These are phyloP conservation scores for Phyllostomus discolor DNA, from an alignment of 2,113 vertebrate genomes.

Conservation along the genomic window DNA sequence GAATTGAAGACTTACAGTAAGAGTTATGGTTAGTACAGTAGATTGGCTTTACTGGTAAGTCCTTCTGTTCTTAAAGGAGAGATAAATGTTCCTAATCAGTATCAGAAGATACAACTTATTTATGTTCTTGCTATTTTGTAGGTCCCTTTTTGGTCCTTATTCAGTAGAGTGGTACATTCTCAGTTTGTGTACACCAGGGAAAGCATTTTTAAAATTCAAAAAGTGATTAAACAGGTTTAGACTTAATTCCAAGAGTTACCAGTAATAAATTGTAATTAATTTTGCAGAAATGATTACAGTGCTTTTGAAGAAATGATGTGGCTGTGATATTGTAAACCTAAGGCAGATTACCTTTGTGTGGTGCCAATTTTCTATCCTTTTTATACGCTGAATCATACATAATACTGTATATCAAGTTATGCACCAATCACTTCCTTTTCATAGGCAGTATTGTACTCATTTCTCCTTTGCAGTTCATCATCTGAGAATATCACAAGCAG, in stretches of 20 bases:
- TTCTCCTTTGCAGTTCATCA: conserved; percentile 6
- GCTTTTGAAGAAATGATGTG: conserved; percentile 55
- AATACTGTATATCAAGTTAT: conserved; percentile 18
- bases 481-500: conserved; percentile 8
- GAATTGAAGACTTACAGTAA: conserved; percentile 32
- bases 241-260: conserved; percentile 33
- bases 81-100: conserved; percentile 66
- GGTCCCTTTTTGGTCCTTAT: background rate
- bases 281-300: conserved; percentile 55
- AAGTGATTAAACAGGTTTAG: conserved; percentile 23
- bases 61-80: conserved; percentile 31
- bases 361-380: conserved; percentile 31
- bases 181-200: conserved; percentile 1
- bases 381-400: background rate
- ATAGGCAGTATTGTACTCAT: background rate
- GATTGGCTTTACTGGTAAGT: conserved; percentile 32
- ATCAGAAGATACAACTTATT: conserved; percentile 65
- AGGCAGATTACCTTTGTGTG: conserved; percentile 15
- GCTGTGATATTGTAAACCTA: conserved; percentile 43
- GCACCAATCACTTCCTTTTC: background rate
- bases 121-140: conserved; percentile 38
- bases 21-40: conserved; percentile 25
- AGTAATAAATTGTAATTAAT: conserved; percentile 63
- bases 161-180: background rate
- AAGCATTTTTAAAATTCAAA: conserved; percentile 34